Conservation (phyloP, 2,888 invertebrate species). For the Lepidochrysops patricia region DNA sequence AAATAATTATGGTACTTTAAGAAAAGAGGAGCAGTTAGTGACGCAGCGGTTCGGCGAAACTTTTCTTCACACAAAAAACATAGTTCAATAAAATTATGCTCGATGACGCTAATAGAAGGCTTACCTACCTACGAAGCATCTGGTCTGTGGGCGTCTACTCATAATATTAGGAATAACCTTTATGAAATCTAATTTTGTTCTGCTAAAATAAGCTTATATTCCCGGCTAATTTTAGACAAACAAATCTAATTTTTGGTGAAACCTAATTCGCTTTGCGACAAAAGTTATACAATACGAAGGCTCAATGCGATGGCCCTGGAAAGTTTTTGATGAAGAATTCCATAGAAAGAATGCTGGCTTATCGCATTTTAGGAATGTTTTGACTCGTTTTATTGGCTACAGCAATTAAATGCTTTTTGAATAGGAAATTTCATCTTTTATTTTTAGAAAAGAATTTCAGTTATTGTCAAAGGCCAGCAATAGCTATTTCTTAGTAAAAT, state of each 20-base stretch:
- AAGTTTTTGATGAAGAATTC: background rate
- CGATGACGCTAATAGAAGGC: no score
- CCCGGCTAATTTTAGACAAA: background rate
- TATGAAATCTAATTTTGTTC: background rate
- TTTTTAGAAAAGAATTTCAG: background rate
- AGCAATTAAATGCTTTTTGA: no score
- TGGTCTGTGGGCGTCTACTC: background rate
- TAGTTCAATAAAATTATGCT: no score
- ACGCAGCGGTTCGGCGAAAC: no score
- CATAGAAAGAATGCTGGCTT: background rate
- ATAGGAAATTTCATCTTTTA: no score
- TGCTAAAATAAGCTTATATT: background rate
- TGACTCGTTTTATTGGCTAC: background rate
- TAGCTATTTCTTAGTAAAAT: no score
- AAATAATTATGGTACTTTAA: no score
- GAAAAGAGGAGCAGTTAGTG: no score
- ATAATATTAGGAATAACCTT: background rate
- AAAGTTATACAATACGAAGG: background rate
- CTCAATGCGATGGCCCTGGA: background rate
- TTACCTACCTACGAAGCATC: no score
- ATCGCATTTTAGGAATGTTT: background rate
- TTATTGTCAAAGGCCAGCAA: no score
- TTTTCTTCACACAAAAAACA: no score
- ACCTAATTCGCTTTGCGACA: background rate
- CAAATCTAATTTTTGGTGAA: background rate